phyloP scores from a whole-genome alignment of 2,113 vertebrate genomes.

The Xiphophorus hellerii region DNA sequence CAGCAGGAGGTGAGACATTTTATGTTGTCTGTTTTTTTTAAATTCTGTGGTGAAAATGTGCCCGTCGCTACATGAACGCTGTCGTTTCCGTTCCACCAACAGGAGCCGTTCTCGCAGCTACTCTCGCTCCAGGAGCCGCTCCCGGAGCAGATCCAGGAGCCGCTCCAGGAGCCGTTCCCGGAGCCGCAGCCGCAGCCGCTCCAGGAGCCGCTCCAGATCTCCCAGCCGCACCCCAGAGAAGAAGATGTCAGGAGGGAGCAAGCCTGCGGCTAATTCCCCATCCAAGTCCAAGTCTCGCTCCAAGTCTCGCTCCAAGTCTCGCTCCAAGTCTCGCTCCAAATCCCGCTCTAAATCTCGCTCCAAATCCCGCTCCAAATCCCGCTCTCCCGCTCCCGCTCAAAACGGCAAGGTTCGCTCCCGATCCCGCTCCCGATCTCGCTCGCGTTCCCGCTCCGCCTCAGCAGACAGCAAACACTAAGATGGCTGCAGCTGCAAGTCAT shows the following conservation, averaged over 20 bases:
- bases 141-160: neutral
- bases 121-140: neutral
- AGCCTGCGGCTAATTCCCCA: slow-evolving; percentile 61
- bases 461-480: slow-evolving; percentile 79
- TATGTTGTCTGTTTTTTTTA: neutral
- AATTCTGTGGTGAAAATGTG: too few relatives aligned
- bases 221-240: slow-evolving; percentile 80
- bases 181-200: slow-evolving; percentile 73
- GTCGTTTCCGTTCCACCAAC: neutral
- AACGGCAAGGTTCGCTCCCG: slow-evolving; percentile 53
- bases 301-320: slow-evolving; percentile 55
- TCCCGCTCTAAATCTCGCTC: slow-evolving; percentile 72
- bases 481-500: neutral
- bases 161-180: slow-evolving; percentile 43
- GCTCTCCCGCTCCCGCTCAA: slow-evolving; percentile 52
- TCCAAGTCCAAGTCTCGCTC: slow-evolving; percentile 73
- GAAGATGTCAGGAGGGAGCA: slow-evolving; percentile 66
- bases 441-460: slow-evolving; percentile 72
- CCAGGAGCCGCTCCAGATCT: slow-evolving; percentile 52
- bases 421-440: neutral
- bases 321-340: slow-evolving; percentile 31
- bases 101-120: neutral
- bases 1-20: slow-evolving; percentile 81
- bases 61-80: neutral
- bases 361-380: slow-evolving; percentile 58